These are phyloP conservation scores for Acanthosepion pharaonis DNA, from an alignment of 2,888 invertebrate species.

Conservation along the genomic window DNA sequence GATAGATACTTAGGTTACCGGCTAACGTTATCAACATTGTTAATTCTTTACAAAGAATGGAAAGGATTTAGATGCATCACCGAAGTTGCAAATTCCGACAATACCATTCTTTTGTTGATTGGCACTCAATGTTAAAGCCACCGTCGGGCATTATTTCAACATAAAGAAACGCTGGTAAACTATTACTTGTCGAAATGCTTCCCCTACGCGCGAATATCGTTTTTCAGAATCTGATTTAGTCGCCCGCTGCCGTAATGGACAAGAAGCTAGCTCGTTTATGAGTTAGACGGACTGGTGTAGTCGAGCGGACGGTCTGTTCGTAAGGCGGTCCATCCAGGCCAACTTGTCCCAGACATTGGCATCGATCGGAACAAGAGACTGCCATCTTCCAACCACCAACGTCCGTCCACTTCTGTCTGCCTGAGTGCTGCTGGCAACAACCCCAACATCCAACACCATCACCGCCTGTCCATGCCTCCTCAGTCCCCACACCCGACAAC, in stretches of 20 bases:
- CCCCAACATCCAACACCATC: background rate
- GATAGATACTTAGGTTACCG: too few species aligned
- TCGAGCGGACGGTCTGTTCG: background rate
- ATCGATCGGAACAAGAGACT: background rate
- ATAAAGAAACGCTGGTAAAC: background rate
- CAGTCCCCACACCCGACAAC: background rate
- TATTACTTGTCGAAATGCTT: background rate
- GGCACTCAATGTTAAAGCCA: too few species aligned
- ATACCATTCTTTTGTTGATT: too few species aligned
- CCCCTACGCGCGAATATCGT: background rate
- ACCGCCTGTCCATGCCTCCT: background rate
- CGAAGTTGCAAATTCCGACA: too few species aligned
- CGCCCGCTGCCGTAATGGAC: background rate
- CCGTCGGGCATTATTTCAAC: background rate
- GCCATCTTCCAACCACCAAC: slow-evolving; percentile 38
- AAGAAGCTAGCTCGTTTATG: background rate
- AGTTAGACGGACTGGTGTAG: background rate
- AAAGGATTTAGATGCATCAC: too few species aligned
- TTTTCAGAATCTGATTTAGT: background rate
- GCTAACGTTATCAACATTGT: too few species aligned
- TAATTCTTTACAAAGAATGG: too few species aligned
- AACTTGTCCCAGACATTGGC: slow-evolving; percentile 37
- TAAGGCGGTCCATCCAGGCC: background rate
- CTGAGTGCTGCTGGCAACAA: background rate
- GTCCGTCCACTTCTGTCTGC: background rate